Base-by-base conservation (phyloP, 1,140 invertebrate genomes). In the fruit fly (Drosophila melanogaster) region DNA sequence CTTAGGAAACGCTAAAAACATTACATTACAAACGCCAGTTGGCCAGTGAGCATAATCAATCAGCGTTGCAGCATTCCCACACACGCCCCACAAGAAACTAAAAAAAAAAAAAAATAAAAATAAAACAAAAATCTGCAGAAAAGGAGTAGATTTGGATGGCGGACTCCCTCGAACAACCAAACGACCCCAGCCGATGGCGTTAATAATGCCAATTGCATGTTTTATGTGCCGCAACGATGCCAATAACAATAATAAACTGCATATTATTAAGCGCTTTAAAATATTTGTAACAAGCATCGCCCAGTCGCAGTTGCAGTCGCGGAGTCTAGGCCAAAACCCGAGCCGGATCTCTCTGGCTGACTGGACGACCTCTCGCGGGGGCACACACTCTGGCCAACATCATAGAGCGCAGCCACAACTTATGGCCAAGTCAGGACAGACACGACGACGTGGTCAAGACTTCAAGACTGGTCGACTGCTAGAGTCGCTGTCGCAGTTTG, bases 221-320 rank as follows among this genome's bases (percentile, higher is more conserved):
- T 89, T 85, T 87, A 85, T 85, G 81, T 83, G 75, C 83, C 65
- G 62, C 83, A 83, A 69, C 83, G 69, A 81, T 64, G 65, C 59
- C 81, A 87, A 86, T 89, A 86, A 86, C 83, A 87, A 86, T 86
- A 86, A 86, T 87, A 83, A 71, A 86, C 83, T 86, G 83, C 83
- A 86, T 86, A 87, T 86, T 86, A 86, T 86, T 86, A 86, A 86
- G 83, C 75, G 79, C 61, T 86, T 83, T 89, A 87, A 79, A 89
- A 69, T 77, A 86, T 86, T 83, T 89, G 65, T 81, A 86, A 83
- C 61, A 69, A 66, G 77, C 77, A 72, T 79, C 77, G 77, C 57
- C 60, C 54, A 66, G 72, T 66, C 22, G 46, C 46, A 22, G 4
- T 47, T 7, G 26, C 19, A 66, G 53, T 47, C 64, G 33, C 46